These are phyloP conservation scores for Acanthiza pusilla DNA, from an alignment of 2,797 vertebrate genomes.

Conservation along the genomic window DNA sequence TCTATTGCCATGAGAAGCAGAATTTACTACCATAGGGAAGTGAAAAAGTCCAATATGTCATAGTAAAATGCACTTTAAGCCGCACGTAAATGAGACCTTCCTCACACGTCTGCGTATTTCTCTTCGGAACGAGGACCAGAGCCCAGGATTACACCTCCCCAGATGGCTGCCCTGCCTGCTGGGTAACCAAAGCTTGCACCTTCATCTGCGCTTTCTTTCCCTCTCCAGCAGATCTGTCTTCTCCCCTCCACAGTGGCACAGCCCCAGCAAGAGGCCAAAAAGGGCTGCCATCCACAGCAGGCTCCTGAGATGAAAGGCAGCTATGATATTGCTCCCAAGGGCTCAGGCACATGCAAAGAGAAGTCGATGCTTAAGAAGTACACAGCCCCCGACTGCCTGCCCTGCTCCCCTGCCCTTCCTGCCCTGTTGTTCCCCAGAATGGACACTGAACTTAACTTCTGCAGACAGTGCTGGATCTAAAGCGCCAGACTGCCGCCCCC, in stretches of 20 bases:
- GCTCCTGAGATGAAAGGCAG: neutral
- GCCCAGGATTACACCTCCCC: neutral
- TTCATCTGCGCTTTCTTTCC: neutral
- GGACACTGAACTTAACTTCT: neutral
- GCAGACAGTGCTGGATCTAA: neutral
- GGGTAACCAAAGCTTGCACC: neutral
- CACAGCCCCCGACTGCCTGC: neutral
- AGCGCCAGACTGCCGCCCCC: neutral
- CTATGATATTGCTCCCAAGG: accelerated
- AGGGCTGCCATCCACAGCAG: neutral
- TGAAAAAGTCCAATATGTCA: conserved; percentile 9
- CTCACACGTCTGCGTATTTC: neutral
- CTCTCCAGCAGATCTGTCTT: neutral
- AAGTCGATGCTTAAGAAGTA: accelerated
- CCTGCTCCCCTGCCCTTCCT: neutral
- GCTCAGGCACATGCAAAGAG: neutral
- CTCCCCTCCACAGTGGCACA: neutral
- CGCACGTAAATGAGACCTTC: neutral
- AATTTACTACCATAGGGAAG: neutral
- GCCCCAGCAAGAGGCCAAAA: neutral
- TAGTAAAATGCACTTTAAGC: conserved; percentile 15
- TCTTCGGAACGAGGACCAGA: neutral
- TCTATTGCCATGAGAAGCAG: neutral
- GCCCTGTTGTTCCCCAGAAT: neutral
- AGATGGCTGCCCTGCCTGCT: neutral